phyloP scores from a whole-genome alignment of 1,140 invertebrate species.

The Chelonus insularis region DNA sequence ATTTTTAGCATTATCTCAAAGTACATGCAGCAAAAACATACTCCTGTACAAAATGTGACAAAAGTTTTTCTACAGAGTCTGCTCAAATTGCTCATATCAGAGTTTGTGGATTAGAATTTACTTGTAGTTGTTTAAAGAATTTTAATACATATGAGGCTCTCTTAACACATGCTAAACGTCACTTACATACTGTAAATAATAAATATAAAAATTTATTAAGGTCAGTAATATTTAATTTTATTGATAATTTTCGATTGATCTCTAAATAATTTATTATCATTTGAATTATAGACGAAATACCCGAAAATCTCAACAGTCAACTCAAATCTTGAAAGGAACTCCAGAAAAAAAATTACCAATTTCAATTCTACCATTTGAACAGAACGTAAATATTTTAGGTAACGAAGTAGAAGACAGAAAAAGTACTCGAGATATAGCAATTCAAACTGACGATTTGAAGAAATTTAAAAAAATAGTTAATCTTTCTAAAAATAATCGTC shows the following conservation, averaged over 20 bases:
- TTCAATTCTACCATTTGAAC: conserved; percentile 38
- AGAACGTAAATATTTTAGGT: conserved; percentile 12
- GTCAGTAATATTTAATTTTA: conserved; percentile 34
- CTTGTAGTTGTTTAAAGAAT: conserved; percentile 59
- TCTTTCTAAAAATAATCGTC: conserved; percentile 39
- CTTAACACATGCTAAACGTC: conserved; percentile 63
- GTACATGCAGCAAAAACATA: conserved; percentile 64
- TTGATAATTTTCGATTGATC: neutral
- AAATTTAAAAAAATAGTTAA: conserved; percentile 36
- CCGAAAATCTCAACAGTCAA: too few relatives aligned
- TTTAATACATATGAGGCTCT: conserved; percentile 64
- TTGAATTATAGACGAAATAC: too few relatives aligned
- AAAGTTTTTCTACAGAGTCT: conserved; percentile 62
- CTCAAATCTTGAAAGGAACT: too few relatives aligned
- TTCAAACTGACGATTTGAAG: conserved; percentile 54
- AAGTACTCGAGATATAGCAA: conserved; percentile 42
- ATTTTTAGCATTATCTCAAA: conserved; percentile 66
- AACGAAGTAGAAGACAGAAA: conserved; percentile 16
- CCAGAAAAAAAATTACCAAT: conserved; percentile 27
- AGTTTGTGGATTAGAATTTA: conserved; percentile 61
- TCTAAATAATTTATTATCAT: too few relatives aligned
- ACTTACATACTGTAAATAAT: conserved; percentile 55
- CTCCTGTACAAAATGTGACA: conserved; percentile 60
- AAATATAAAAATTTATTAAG: conserved; percentile 48
- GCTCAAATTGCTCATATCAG: conserved; percentile 57